phyloP scores from a whole-genome alignment of 2,113 vertebrate species.

The Myxocyprinus asiaticus region DNA sequence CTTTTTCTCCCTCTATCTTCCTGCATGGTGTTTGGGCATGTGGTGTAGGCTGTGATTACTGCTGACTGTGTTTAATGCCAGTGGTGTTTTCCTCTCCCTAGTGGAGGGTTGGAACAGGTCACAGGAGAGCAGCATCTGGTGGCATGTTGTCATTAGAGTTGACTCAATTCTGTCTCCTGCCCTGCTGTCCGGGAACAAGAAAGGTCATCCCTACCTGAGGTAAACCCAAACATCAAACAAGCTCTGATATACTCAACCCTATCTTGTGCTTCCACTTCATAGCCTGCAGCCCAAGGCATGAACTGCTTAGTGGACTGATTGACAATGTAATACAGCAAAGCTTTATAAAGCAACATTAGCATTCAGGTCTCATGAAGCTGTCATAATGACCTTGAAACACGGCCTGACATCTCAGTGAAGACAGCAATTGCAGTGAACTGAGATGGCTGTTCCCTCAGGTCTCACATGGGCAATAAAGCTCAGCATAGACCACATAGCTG shows the following conservation, averaged over 20 bases:
- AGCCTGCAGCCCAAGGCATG: background rate
- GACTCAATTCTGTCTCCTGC: constrained; percentile 18
- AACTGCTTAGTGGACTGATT: constrained; percentile 9
- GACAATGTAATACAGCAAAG: background rate
- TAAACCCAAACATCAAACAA: constrained; percentile 24
- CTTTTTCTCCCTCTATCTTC: background rate
- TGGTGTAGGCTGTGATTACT: constrained; percentile 32
- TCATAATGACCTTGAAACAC: constrained; percentile 48
- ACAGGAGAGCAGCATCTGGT: constrained; percentile 12
- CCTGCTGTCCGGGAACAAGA: background rate
- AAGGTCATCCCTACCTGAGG: constrained; percentile 29
- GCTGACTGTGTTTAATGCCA: constrained; percentile 34
- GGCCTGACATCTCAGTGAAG: constrained; percentile 20
- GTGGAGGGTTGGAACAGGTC: constrained; percentile 7
- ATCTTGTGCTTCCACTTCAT: constrained; percentile 24
- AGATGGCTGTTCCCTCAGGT: constrained; percentile 18
- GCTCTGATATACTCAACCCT: constrained; percentile 32
- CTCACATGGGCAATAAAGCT: constrained; percentile 26
- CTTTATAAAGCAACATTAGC: constrained; percentile 45
- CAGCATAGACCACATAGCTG: background rate
- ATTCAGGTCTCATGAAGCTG: constrained; percentile 38
- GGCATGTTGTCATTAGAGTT: constrained; percentile 30
- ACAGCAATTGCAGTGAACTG: constrained; percentile 24
- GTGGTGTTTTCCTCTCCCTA: constrained; percentile 22
- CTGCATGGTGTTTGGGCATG: background rate